phyloP scores from a whole-genome alignment of 1,140 invertebrate genomes.

The Archivesica marissinica region DNA sequence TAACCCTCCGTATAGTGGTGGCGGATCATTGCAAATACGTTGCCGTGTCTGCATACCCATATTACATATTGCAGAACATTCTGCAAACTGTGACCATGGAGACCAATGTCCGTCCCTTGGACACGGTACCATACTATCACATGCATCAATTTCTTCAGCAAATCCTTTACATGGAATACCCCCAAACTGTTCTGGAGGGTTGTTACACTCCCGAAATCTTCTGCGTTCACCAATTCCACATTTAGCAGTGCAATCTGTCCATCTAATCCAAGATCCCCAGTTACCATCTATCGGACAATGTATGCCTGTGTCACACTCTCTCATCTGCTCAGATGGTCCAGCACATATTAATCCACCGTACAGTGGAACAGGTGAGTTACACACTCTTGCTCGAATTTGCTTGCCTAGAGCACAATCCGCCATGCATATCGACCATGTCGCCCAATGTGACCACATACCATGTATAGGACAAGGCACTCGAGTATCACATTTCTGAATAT shows the following conservation, averaged over 20 bases:
- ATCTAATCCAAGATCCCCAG: slow-evolving; percentile 69
- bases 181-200: slow-evolving; percentile 21
- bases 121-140: slow-evolving; percentile 64
- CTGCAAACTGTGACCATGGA: slow-evolving; percentile 62
- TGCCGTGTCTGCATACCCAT: slow-evolving; percentile 49
- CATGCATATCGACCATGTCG: slow-evolving; percentile 79
- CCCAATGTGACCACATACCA: slow-evolving; percentile 83
- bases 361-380: slow-evolving; percentile 73
- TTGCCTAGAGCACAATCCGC: slow-evolving; percentile 78
- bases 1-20: slow-evolving; percentile 63
- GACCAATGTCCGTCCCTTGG: slow-evolving; percentile 70
- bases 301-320: slow-evolving; percentile 62
- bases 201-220: slow-evolving; percentile 62
- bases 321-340: slow-evolving; percentile 62
- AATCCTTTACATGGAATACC: slow-evolving; percentile 42
- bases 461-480: slow-evolving; percentile 48
- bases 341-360: slow-evolving; percentile 72
- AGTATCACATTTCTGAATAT: slow-evolving; percentile 49
- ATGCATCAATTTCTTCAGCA: slow-evolving; percentile 63
- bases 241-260: slow-evolving; percentile 67
- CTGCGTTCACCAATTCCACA: slow-evolving; percentile 72
- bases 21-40: slow-evolving; percentile 69
- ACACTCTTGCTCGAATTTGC: slow-evolving; percentile 70
- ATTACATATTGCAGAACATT: slow-evolving; percentile 67
- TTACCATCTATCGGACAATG: slow-evolving; percentile 81